Conservation (phyloP, 2,888 invertebrate genomes). For the Caenorhabditis panamensis region DNA sequence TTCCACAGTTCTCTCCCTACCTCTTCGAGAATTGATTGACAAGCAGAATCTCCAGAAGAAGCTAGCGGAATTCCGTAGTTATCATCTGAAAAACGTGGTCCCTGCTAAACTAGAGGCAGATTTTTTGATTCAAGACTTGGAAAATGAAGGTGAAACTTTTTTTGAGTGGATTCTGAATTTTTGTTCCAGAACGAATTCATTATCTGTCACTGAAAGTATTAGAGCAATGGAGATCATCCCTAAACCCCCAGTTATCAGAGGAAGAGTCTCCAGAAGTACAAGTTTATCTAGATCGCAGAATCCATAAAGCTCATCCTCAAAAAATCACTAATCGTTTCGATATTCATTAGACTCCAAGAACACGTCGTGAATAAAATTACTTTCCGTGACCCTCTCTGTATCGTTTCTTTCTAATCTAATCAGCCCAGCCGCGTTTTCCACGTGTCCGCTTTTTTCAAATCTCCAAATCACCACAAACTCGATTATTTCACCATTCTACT, state of each 20-base stretch:
- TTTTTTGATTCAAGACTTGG: slow-evolving; percentile 23
- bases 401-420: no score
- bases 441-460: no score
- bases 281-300: slow-evolving; percentile 23
- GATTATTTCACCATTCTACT: no score
- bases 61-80: slow-evolving; percentile 35
- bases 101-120: slow-evolving; percentile 14
- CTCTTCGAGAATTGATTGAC: background rate
- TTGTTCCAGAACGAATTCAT: slow-evolving; percentile 28
- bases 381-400: no score
- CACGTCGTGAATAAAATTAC: no score
- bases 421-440: no score
- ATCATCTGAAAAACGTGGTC: slow-evolving; percentile 25
- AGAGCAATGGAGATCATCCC: background rate
- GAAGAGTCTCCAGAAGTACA: slow-evolving; percentile 36
- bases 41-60: slow-evolving; percentile 21
- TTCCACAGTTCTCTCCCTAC: slow-evolving; percentile 26
- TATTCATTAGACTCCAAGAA: no score
- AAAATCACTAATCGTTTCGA: background rate
- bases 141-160: slow-evolving; percentile 34
- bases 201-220: slow-evolving; percentile 13
- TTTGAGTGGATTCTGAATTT: background rate
- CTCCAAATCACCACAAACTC: no score
- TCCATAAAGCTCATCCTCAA: slow-evolving; percentile 20
- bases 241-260: background rate